These are phyloP conservation scores for Drosophila cardini DNA, from an alignment of 1,140 invertebrate species.

Conservation along the genomic window DNA sequence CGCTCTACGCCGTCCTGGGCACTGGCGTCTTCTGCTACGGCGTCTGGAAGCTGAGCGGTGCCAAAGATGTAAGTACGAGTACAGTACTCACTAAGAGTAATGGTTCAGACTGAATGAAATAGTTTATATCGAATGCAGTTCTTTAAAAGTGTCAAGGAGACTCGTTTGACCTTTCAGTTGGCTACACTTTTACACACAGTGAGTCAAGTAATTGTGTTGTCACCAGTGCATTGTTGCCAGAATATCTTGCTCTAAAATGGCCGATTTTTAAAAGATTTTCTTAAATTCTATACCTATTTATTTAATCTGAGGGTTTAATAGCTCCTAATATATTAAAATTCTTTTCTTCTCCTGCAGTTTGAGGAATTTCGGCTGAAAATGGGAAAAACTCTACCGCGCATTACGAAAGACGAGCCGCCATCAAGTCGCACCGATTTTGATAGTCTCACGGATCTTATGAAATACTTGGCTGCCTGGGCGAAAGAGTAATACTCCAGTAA, in stretches of 20 bases:
- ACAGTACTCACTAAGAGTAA: no score
- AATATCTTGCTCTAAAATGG: no score
- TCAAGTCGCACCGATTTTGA: slow-evolving; percentile 94
- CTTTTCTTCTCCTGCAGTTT: slow-evolving; percentile 84
- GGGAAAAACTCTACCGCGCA: slow-evolving; percentile 89
- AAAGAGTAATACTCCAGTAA: slow-evolving; percentile 63
- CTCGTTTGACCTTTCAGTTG: no score
- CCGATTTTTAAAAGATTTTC: no score
- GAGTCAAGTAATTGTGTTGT: background rate
- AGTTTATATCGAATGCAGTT: no score
- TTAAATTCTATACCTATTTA: background rate
- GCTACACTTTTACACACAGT: no score
- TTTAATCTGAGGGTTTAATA: background rate
- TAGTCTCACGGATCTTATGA: slow-evolving; percentile 92
- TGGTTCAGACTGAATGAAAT: no score
- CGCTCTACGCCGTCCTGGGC: slow-evolving; percentile 93
- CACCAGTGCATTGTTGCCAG: no score
- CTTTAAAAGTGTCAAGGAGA: no score
- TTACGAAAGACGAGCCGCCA: slow-evolving; percentile 92
- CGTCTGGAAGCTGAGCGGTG: slow-evolving; percentile 95
- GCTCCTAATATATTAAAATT: background rate
- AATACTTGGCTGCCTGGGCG: slow-evolving; percentile 88
- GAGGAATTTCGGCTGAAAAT: slow-evolving; percentile 90
- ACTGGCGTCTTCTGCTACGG: slow-evolving; percentile 92
- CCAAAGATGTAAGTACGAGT: slow-evolving; percentile 87